Conservation (phyloP, 1,140 invertebrate species). For the Mya arenaria region DNA sequence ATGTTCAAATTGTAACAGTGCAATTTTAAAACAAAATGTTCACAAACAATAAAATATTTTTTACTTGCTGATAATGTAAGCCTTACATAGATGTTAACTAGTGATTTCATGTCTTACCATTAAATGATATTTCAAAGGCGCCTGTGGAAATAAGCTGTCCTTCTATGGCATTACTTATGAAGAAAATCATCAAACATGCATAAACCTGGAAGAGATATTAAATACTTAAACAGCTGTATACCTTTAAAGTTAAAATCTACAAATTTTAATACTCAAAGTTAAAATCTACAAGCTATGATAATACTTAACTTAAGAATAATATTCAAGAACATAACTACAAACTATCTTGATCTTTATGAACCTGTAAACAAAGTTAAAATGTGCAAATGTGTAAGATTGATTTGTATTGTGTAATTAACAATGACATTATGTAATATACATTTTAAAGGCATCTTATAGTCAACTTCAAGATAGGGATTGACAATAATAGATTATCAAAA, state of each 20-base stretch:
- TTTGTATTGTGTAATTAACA: too few relatives aligned
- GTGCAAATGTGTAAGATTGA: too few relatives aligned
- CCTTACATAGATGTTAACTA: background rate
- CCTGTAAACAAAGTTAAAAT: too few relatives aligned
- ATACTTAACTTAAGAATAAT: background rate
- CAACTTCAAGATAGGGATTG: too few relatives aligned
- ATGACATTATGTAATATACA: too few relatives aligned
- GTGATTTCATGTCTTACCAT: conserved; percentile 84
- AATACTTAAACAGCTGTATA: background rate
- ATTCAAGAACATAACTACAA: background rate
- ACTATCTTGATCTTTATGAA: background rate
- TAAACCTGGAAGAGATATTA: conserved; percentile 85
- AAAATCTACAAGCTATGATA: background rate
- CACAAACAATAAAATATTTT: too few relatives aligned
- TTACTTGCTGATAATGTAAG: too few relatives aligned
- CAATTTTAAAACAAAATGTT: too few relatives aligned
- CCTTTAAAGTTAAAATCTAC: background rate
- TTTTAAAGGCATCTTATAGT: too few relatives aligned
- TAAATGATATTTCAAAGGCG: conserved; percentile 98
- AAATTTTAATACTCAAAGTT: background rate
- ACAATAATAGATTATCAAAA: too few relatives aligned
- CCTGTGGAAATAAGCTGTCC: conserved; percentile 97
- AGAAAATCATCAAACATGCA: conserved; percentile 97
- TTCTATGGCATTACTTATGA: conserved; percentile 96
- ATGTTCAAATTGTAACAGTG: too few relatives aligned